Base-by-base conservation (phyloP, 2,797 vertebrate genomes). In the Spinus olivaceus region DNA sequence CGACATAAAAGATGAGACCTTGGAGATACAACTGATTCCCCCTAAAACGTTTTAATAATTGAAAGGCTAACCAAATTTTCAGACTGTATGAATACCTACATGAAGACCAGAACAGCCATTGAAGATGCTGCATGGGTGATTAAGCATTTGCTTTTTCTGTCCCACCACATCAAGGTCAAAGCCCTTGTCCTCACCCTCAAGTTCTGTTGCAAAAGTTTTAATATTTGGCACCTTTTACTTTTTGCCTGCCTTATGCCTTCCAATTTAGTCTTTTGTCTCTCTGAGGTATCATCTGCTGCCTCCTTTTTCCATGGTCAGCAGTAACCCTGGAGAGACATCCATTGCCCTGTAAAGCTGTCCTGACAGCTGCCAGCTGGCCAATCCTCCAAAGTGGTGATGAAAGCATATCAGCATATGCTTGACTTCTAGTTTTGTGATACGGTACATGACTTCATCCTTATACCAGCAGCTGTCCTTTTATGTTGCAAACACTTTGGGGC, bases 1-100 rank as follows among this genome's bases (percentile, higher is more conserved):
- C 39, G 76, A 49, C 57, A 88, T 65, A 78, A 89, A 93, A 86
- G 8, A 85, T 82, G 49, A 91, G 33, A 94, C 74, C 8, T 74
- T 78, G 42, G 57, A 94, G n/a, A 41, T 80, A 41, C 35, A 86
- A 74, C 32, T 69, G 61, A 65, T 87, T 81, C 23, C 37, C 92
- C 59, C 69, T 21, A 65, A 91, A 93, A 94, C 76, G 53, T 88
- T 93, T 93, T 91, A 91, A 93, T 87, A 83, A 88, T 83, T 78
- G 35, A 91, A 91, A 83, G 25, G 8, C 32, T 81, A 81, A 61
- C 35, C 23, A 67, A 54, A 81, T 63, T 91, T 79, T 93, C 81
- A 93, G 79, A 65, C 46, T 47, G 6, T 74, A 74, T 93, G 35
- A 89, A 20, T 82, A 65, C 28, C 86, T 73, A 14, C 1, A 0